phyloP scores from a whole-genome alignment of 2,888 invertebrate species.

The Parelbella ahira region DNA sequence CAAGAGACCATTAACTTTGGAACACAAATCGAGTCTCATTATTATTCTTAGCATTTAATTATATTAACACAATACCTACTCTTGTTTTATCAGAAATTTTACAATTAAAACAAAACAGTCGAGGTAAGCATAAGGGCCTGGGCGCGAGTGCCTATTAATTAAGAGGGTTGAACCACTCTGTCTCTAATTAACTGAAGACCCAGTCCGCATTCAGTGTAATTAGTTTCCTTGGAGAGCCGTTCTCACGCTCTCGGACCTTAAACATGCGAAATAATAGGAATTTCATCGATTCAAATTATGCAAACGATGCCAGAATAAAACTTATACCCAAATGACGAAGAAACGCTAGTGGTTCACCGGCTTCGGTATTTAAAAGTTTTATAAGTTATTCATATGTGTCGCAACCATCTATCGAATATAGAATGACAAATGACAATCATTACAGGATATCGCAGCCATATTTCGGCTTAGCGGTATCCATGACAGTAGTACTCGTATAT shows the following conservation, averaged over 20 bases:
- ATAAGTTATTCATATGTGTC: too few relatives aligned
- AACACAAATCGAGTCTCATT: constrained; percentile 14
- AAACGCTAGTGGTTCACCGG: too few relatives aligned
- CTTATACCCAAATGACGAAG: constrained; percentile 4
- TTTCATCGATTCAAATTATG: constrained; percentile 64
- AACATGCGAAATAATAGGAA: constrained; percentile 55
- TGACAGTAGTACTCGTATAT: too few relatives aligned
- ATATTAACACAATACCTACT: constrained; percentile 55
- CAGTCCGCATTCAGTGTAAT: constrained; percentile 74
- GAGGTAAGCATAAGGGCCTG: constrained; percentile 64
- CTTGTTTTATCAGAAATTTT: constrained; percentile 65
- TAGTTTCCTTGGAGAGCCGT: constrained; percentile 73
- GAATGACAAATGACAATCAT: too few relatives aligned
- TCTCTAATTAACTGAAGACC: constrained; percentile 79
- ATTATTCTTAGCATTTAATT: constrained; percentile 29
- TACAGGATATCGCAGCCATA: too few relatives aligned
- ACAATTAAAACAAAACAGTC: constrained; percentile 73
- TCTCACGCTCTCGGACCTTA: constrained; percentile 69
- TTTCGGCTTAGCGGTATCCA: too few relatives aligned
- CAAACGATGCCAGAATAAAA: constrained; percentile 38
- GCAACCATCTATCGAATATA: too few relatives aligned
- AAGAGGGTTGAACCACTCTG: constrained; percentile 75
- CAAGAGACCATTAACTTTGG: constrained; percentile 4
- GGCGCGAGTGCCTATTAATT: constrained; percentile 74
- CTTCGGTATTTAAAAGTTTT: too few relatives aligned